Evolutionary conservation across 2,113 vertebrate genomes (phyloP).

Genomic region (Struthio camelus): DNA sequence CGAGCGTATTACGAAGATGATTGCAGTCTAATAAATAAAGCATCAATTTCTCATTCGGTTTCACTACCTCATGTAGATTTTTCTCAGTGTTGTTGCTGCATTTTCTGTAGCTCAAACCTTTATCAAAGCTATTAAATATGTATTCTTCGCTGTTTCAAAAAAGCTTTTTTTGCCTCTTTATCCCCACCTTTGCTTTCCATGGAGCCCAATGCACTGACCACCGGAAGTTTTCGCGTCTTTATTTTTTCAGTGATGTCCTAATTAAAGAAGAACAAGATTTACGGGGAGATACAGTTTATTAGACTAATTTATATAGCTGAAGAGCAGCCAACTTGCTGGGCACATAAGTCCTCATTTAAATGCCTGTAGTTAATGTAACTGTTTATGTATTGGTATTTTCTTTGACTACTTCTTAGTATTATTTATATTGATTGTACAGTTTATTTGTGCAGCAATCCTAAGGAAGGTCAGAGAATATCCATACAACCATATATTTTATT

Average conservation of each 20-base stretch:
- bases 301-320: background rate
- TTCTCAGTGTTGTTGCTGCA: constrained; percentile 22
- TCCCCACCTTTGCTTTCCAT: background rate
- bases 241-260: background rate
- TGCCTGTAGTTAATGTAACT: background rate
- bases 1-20: constrained; percentile 13
- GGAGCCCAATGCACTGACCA: background rate
- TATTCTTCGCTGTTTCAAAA: background rate
- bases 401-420: background rate
- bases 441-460: background rate
- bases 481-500: background rate
- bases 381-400: background rate
- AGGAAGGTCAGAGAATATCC: background rate
- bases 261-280: background rate
- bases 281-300: background rate
- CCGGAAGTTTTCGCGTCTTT: background rate
- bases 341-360: background rate
- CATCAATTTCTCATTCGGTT: constrained; percentile 37
- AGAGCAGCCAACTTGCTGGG: background rate
- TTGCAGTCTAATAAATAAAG: constrained; percentile 60
- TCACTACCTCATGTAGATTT: background rate
- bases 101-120: background rate
- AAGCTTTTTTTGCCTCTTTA: background rate
- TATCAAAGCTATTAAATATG: background rate
- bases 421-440: background rate